Percentiles rank a stretch among this genome's conserved stretches.
These are phyloP conservation scores for Erinaceus europaeus DNA, from an alignment of 2,113 vertebrate species.

Conservation along the genomic window DNA sequence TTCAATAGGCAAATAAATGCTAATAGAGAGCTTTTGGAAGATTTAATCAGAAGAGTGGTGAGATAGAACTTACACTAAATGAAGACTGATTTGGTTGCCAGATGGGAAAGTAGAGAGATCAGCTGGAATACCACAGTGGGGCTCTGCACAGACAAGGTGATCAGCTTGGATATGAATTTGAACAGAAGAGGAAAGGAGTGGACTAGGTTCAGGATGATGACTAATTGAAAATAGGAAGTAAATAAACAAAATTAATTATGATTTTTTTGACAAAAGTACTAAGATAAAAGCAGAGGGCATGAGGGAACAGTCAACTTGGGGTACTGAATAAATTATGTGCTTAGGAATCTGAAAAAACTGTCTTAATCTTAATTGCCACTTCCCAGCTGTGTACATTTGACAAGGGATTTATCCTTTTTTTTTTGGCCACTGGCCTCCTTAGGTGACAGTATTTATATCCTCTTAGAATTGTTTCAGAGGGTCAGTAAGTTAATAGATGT, in stretches of 20 bases:
- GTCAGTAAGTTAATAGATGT: background rate
- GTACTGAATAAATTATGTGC: background rate
- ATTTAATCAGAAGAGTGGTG: background rate
- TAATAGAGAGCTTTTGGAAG: background rate
- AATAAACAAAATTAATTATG: background rate
- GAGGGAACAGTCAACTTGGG: background rate
- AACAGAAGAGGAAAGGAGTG: background rate
- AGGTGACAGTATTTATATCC: background rate
- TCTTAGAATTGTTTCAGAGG: background rate
- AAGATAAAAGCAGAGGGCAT: background rate
- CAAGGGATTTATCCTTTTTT: background rate
- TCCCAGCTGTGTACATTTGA: background rate
- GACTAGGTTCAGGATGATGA: background rate
- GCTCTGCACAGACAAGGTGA: background rate
- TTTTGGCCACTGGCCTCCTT: background rate
- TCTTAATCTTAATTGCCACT: slow-evolving; percentile 15
- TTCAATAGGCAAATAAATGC: too few relatives aligned
- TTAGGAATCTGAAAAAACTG: slow-evolving; percentile 31
- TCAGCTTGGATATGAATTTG: slow-evolving; percentile 1
- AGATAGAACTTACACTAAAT: background rate
- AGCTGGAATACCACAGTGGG: background rate
- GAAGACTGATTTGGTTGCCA: background rate
- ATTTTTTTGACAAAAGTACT: slow-evolving; percentile 4
- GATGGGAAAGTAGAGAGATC: background rate
- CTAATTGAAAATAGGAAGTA: background rate